These are phyloP conservation scores for Digitonthophagus gazella DNA, from an alignment of 2,888 invertebrate genomes.

Conservation along the genomic window DNA sequence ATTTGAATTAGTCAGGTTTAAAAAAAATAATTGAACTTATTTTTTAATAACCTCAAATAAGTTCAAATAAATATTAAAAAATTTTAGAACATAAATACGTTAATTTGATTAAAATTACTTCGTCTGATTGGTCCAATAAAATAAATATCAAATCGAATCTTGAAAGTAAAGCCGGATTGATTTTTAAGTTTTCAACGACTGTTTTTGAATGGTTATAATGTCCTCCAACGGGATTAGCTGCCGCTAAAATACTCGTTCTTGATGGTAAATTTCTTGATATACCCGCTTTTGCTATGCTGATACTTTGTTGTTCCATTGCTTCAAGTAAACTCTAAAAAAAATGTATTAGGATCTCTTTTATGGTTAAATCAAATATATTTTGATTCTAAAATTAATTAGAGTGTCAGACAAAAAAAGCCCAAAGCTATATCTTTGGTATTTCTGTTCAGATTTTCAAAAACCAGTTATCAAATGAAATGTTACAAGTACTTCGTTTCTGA, in stretches of 20 bases:
- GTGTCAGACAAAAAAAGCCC: no score
- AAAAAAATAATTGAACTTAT: neutral
- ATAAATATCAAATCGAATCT: conserved; percentile 93
- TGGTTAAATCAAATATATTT: conserved; percentile 18
- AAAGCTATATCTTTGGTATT: no score
- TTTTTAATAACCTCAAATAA: neutral
- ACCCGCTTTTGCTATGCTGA: conserved; percentile 89
- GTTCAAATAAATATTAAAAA: neutral
- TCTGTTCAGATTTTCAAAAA: no score
- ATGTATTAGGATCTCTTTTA: conserved; percentile 1
- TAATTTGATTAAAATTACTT: conserved; percentile 53
- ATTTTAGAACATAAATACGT: neutral
- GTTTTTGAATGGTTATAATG: conserved; percentile 86
- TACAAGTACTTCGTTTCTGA: no score
- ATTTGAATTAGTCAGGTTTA: neutral
- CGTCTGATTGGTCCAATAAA: conserved; percentile 81
- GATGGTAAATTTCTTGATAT: conserved; percentile 79
- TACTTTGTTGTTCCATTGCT: conserved; percentile 91
- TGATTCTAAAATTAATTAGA: no score
- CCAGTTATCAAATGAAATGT: neutral
- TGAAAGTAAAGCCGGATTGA: conserved; percentile 81
- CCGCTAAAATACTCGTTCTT: conserved; percentile 82
- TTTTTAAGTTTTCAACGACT: conserved; percentile 84
- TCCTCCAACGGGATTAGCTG: conserved; percentile 89
- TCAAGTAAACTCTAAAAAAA: conserved; percentile 71